These are phyloP conservation scores for Actinernus sp. DNA, from an alignment of 92 coral and sea anemone genomes.

Conservation along the genomic window DNA sequence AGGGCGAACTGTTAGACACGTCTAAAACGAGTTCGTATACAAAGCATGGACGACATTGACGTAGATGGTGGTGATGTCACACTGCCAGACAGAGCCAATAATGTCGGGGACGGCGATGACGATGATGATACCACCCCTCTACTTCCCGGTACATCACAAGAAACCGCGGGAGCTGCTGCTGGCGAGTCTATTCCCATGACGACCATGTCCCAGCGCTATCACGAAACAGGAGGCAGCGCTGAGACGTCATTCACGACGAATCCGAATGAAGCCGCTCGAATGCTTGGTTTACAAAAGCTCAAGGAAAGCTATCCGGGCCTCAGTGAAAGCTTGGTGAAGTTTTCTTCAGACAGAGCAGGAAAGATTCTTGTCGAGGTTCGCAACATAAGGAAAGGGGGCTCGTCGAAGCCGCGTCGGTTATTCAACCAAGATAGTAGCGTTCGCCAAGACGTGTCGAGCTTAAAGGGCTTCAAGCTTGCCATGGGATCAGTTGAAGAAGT, in stretches of 20 bases:
- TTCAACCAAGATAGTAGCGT: background rate
- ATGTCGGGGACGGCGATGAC: background rate
- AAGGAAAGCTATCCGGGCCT: background rate
- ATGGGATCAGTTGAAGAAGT: background rate
- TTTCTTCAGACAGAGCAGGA: background rate
- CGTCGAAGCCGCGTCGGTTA: background rate
- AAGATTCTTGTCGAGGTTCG: background rate
- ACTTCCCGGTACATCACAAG: background rate
- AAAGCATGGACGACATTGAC: background rate
- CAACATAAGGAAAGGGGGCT: constrained; percentile 1
- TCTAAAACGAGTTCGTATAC: no score
- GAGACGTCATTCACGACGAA: constrained; percentile 1
- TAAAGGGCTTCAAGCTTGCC: background rate
- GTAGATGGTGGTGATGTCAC: background rate
- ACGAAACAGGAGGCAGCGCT: no score
- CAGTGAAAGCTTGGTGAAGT: background rate
- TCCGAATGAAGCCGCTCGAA: background rate
- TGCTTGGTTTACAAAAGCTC: background rate
- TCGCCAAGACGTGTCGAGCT: background rate
- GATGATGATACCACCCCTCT: constrained; percentile 3
- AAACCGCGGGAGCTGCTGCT: background rate
- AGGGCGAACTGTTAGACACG: constrained; percentile 8
- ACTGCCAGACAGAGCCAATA: no score
- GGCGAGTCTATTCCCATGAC: constrained; percentile 1
- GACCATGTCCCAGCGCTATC: constrained; percentile 1